Conservation (phyloP, 2,888 invertebrate genomes). For the Yponomeuta evonymella region DNA sequence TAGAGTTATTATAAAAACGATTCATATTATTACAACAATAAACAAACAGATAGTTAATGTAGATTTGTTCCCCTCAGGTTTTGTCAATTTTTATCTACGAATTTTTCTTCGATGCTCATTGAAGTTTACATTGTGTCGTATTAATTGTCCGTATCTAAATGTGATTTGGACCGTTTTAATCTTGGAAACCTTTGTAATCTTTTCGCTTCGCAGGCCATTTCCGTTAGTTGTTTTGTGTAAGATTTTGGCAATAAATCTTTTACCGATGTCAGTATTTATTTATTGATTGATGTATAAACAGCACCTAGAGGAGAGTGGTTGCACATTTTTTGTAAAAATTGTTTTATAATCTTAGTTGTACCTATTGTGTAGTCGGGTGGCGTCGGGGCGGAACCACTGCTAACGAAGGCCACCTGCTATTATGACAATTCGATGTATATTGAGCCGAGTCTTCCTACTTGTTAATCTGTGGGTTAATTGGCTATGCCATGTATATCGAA, state of each 20-base stretch:
- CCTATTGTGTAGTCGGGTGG: too few species aligned
- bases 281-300: constrained; percentile 31
- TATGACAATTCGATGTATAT: too few species aligned
- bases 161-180: not conserved
- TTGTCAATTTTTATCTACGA: not conserved
- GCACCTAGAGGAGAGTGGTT: constrained; percentile 28
- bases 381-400: too few species aligned
- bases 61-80: constrained; percentile 5
- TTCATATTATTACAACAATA: not conserved
- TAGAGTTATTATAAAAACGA: not conserved
- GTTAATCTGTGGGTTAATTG: too few species aligned
- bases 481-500: too few species aligned
- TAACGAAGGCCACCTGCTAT: too few species aligned
- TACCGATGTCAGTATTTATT: constrained; percentile 64
- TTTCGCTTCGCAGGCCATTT: not conserved
- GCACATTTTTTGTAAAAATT: constrained; percentile 28
- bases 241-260: constrained; percentile 45
- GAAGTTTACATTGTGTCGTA: not conserved
- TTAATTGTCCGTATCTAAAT: not conserved
- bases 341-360: constrained; percentile 11
- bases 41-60: not conserved
- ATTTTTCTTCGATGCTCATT: not conserved
- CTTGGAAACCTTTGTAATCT: not conserved
- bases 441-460: too few species aligned
- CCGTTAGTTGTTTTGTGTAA: constrained; percentile 33